phyloP scores from a whole-genome alignment of 2,888 invertebrate genomes.

The Aethes cnicana region DNA sequence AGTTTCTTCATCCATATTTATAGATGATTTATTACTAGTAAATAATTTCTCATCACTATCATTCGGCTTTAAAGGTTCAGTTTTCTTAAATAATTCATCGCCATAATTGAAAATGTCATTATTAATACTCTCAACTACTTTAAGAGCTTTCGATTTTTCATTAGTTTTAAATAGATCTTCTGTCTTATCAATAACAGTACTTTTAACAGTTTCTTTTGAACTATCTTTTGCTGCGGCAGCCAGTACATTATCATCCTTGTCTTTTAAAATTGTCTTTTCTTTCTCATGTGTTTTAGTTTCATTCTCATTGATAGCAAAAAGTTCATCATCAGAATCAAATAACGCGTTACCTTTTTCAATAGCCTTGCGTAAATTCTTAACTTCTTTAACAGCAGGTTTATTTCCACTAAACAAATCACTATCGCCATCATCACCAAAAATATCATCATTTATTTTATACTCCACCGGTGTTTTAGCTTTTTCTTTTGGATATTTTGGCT shows the following conservation, averaged over 20 bases:
- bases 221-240: constrained; percentile 6
- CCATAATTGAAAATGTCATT: constrained; percentile 4
- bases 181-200: background rate
- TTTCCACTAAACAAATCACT: constrained; percentile 43
- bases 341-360: constrained; percentile 3
- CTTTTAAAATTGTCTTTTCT: background rate
- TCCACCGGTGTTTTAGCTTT: constrained; percentile 16
- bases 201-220: too few species aligned
- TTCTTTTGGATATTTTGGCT: constrained; percentile 19
- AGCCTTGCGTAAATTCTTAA: background rate
- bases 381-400: background rate
- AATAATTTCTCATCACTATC: background rate
- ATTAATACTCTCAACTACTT: constrained; percentile 15
- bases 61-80: background rate
- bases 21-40: background rate
- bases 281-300: background rate
- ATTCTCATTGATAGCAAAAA: constrained; percentile 1
- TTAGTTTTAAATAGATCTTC: background rate
- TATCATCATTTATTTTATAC: constrained; percentile 18
- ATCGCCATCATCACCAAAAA: constrained; percentile 59
- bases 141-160: constrained; percentile 1
- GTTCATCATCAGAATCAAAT: constrained; percentile 25
- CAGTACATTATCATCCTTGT: constrained; percentile 8
- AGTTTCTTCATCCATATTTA: too few species aligned
- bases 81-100: constrained; percentile 1